Evolutionary conservation across 2,113 vertebrate genomes (phyloP).

Genomic region (Ellobius talpinus): DNA sequence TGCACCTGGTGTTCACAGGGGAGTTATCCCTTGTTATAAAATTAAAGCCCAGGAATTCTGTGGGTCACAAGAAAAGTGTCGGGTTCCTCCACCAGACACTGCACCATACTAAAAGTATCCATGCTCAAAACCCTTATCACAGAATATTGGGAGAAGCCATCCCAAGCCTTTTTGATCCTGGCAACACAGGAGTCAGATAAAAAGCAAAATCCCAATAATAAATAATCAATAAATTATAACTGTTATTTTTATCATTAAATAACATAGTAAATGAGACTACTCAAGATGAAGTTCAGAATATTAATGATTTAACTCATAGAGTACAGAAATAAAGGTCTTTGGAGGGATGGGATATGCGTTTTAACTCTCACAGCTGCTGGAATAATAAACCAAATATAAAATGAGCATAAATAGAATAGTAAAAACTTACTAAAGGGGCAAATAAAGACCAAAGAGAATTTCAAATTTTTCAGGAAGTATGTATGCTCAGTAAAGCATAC

Average conservation of each 20-base stretch:
- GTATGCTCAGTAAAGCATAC: not conserved
- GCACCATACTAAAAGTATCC: not conserved
- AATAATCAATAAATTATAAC: not conserved
- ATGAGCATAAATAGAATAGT: not conserved
- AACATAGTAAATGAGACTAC: not conserved
- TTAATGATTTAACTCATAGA: slow-evolving; percentile 53
- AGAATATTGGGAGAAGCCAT: not conserved
- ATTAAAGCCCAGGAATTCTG: not conserved
- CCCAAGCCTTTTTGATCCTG: not conserved
- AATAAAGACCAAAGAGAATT: not conserved
- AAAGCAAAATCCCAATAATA: slow-evolving; percentile 22
- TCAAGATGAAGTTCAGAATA: not conserved
- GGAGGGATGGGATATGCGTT: not conserved
- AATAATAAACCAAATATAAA: slow-evolving; percentile 40
- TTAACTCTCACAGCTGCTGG: not conserved
- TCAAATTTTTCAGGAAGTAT: slow-evolving; percentile 48
- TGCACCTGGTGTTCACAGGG: not conserved
- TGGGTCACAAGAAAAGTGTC: not conserved
- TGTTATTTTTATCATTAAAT: not conserved
- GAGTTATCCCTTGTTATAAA: not conserved
- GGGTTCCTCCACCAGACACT: not conserved
- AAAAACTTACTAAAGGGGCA: not conserved
- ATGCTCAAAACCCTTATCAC: not conserved
- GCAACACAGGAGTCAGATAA: slow-evolving; percentile 28
- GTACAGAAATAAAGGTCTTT: not conserved